Base-by-base conservation (phyloP, 2,888 invertebrate genomes). In the Brenthis daphne region DNA sequence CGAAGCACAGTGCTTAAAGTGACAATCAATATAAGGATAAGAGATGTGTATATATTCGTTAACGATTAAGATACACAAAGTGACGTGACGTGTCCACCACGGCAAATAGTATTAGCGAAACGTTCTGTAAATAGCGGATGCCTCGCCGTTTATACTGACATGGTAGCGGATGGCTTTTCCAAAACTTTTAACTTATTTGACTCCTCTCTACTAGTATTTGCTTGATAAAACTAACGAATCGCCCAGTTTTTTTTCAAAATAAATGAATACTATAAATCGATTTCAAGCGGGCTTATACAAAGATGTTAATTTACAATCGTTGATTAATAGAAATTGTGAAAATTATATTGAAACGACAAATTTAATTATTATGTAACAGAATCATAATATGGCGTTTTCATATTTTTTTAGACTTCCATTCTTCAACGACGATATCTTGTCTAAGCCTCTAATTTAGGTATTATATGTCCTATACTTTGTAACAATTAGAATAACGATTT, bases 31-130 rank as follows among this genome's bases (percentile, higher is more conserved):
- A 8, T 57, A 48, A 51, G 55, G 83, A 82, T 83, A 85, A 81
- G 83, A 84, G 83, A 81, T 82, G 85, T 85, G 87, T 88, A 86
- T 81, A 85, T 82, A 85, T 83, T 83, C 81, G 80, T 80, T 88
- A 90, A 90, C 86, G 86, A 91, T 88, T 88, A 90, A 92, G 89
- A 90, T 82, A 88, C 86, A 90, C 88, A 88, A 76, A 81, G 82
- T 84, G 83, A 83, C 82, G 85, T 84, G 85, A 83, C 84, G 83
- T 83, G 87, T 82, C 85, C 85, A 84, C 85, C 86, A 82, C 79
- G 80, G 84, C 85, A 90, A 91, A 90, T 85, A 89, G 86, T 86
- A 90, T 90, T 90, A 91, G 87, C 84, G 82, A 81, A 82, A 81
- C 83, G 83, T 83, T 86, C 79, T 76, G 80, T 86, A 90, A 90